Conservation (phyloP, 2,888 invertebrate species). For the Plagodis pulveraria region DNA sequence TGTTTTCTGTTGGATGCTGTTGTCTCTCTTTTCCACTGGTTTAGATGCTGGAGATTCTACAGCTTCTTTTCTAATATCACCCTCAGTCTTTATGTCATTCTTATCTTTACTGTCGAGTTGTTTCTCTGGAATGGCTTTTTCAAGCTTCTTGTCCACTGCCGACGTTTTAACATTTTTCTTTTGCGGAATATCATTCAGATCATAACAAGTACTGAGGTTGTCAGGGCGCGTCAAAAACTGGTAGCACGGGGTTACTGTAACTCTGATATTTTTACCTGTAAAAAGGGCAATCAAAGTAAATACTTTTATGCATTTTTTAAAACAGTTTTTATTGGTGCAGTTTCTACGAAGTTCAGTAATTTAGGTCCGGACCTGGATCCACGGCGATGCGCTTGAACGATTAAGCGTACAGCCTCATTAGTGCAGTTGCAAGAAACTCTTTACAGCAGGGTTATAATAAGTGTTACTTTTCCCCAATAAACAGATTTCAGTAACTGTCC, state of each 20-base stretch:
- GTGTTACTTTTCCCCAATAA: too few species aligned
- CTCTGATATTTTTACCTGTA: slow-evolving; percentile 59
- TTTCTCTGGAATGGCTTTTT: background rate
- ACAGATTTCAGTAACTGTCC: too few species aligned
- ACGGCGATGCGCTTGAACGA: too few species aligned
- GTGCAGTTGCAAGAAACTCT: too few species aligned
- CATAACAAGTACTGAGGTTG: slow-evolving; percentile 53
- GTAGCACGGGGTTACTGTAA: slow-evolving; percentile 59
- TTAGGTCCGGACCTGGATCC: too few species aligned
- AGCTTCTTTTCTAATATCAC: background rate
- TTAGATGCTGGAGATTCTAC: slow-evolving; percentile 10
- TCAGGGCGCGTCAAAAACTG: slow-evolving; percentile 60
- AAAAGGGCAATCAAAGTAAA: slow-evolving; percentile 25
- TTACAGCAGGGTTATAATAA: too few species aligned
- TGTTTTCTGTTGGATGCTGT: background rate
- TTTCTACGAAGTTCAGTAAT: background rate
- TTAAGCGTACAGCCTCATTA: too few species aligned
- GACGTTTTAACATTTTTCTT: background rate
- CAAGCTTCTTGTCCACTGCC: background rate
- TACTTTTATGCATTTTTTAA: background rate
- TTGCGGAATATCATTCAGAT: slow-evolving; percentile 1
- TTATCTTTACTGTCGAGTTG: background rate
- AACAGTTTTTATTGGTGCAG: background rate
- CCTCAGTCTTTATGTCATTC: background rate
- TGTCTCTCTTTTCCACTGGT: slow-evolving; percentile 1